Evolutionary conservation across 2,113 vertebrate species (phyloP).

Genomic region (Ornithorhynchus anatinus): DNA sequence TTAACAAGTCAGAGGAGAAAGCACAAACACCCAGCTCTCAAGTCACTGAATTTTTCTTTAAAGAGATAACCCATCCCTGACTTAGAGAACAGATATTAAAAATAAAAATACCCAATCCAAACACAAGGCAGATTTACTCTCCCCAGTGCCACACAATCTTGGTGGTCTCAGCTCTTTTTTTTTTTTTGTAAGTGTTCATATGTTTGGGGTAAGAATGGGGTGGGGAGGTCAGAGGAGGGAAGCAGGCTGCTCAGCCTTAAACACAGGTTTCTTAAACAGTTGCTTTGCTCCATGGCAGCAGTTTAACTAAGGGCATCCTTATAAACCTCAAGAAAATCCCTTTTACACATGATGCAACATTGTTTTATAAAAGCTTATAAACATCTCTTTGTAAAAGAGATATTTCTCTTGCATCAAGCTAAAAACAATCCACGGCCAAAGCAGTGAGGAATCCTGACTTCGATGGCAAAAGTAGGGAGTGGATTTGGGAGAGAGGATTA

Average conservation of each 20-base stretch:
- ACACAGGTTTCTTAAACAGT: background rate
- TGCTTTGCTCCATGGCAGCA: conserved; percentile 8
- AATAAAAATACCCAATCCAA: conserved; percentile 66
- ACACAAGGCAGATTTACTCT: conserved; percentile 51
- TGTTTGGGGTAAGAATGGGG: too few species aligned
- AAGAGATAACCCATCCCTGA: conserved; percentile 51
- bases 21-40: conserved; percentile 58
- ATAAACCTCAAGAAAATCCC: conserved; percentile 38
- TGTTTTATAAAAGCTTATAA: conserved; percentile 19
- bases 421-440: too few species aligned
- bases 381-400: conserved; percentile 3
- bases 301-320: conserved; percentile 5
- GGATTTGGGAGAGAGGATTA: too few species aligned
- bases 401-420: conserved; percentile 15
- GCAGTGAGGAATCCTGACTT: too few species aligned
- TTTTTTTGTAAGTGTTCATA: too few species aligned
- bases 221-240: background rate
- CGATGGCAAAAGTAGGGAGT: too few species aligned
- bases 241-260: background rate
- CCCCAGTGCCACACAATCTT: conserved; percentile 16
- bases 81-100: conserved; percentile 69
- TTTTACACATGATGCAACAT: conserved; percentile 29
- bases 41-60: conserved; percentile 64
- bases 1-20: conserved; percentile 63
- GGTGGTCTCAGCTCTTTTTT: conserved; percentile 65